These are phyloP conservation scores for Stichopus horrens DNA, from an alignment of 53 echinoderm and acorn worm genomes.

Conservation along the genomic window DNA sequence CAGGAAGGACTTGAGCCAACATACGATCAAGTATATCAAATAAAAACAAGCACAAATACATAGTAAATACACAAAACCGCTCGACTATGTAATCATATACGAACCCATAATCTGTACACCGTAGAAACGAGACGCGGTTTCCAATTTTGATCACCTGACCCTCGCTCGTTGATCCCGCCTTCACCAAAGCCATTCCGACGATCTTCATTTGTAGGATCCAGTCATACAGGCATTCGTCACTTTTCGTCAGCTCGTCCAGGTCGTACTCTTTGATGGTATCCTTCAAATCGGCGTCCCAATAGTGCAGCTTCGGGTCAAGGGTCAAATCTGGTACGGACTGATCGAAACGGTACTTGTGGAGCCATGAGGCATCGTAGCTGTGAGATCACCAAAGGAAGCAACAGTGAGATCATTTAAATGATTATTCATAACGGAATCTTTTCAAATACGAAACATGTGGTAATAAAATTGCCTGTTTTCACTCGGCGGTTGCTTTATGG, in stretches of 20 bases:
- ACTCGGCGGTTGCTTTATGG: no score
- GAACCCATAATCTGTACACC: slow-evolving; percentile 65
- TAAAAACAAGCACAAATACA: no score
- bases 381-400: not conserved
- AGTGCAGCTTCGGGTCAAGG: slow-evolving; percentile 43
- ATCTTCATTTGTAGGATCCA: slow-evolving; percentile 67
- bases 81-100: not conserved
- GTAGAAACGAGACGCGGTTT: slow-evolving; percentile 66
- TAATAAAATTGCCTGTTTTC: no score
- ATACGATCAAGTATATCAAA: no score
- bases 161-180: slow-evolving; percentile 51
- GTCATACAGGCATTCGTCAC: slow-evolving; percentile 58
- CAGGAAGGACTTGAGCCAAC: no score
- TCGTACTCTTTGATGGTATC: slow-evolving; percentile 48
- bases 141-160: slow-evolving; percentile 72
- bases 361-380: slow-evolving; percentile 52
- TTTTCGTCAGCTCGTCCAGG: slow-evolving; percentile 38
- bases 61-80: no score
- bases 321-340: slow-evolving; percentile 47
- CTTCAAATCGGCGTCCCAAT: slow-evolving; percentile 55
- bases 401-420: not conserved
- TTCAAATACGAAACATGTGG: not conserved
- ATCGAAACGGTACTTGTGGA: slow-evolving; percentile 60
- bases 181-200: slow-evolving; percentile 60
- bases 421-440: not conserved